Conservation (phyloP, 2,113 vertebrate genomes). For the Eonycteris spelaea region DNA sequence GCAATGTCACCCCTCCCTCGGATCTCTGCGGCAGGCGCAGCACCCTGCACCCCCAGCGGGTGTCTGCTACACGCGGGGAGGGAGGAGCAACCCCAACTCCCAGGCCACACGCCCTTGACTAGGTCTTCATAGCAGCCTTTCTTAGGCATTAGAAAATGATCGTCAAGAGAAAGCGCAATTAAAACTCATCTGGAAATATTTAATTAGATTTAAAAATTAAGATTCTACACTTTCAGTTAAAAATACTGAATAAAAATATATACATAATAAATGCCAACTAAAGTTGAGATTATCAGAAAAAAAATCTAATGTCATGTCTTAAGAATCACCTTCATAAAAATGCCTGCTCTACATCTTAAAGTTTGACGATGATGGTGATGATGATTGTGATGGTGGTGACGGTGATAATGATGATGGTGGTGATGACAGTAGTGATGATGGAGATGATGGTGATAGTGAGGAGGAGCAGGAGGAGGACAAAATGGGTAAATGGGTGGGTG, state of each 20-base stretch:
- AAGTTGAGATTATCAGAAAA: not conserved
- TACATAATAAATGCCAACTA: not conserved
- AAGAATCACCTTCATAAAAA: not conserved
- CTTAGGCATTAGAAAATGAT: not conserved
- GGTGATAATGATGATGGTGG: too few relatives aligned
- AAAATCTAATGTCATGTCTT: not conserved
- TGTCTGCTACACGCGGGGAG: too few relatives aligned
- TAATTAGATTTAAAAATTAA: not conserved
- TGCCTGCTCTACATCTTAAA: not conserved
- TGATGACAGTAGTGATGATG: too few relatives aligned
- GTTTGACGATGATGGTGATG: too few relatives aligned
- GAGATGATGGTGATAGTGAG: too few relatives aligned
- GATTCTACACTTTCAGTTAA: not conserved
- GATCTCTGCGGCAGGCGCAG: not conserved
- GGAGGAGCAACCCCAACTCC: too few relatives aligned
- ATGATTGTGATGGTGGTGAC: too few relatives aligned
- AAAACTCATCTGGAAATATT: not conserved
- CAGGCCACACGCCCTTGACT: not conserved
- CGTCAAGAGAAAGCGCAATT: not conserved
- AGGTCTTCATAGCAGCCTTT: not conserved
- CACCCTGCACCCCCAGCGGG: too few relatives aligned
- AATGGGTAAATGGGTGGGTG: too few relatives aligned
- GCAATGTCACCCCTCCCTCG: not conserved
- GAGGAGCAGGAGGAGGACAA: too few relatives aligned
- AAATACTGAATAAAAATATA: not conserved